Base-by-base conservation (phyloP, 2,113 vertebrate genomes). In the Sebastes fasciatus region DNA sequence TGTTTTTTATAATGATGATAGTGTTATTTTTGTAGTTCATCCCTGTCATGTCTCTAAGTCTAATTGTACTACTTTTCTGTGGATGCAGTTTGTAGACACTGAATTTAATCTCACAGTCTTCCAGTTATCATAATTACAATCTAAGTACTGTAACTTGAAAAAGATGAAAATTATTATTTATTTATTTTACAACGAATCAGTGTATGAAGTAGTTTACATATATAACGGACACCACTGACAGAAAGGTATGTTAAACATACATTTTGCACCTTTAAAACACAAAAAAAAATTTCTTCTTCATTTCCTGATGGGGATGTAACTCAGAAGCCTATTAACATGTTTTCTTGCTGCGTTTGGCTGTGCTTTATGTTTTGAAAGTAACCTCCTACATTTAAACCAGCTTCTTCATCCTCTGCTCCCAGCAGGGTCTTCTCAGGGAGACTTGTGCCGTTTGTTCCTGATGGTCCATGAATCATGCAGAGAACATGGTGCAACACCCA, bases 401-500 rank as follows among this genome's bases (percentile, higher is more conserved):
- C 7, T n/a, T 74, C 67, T 55, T 40, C 10, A 46, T 51, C 10
- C 19, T 60, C 68, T 78, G 8, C 45, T 82, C 21, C 63, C 55
- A 64, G 74, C 82, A 91, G 90, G 74, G 5, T 82, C 92, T 94
- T 95, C 91, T 62, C 95, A 96, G 82, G 88, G 93, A 79, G 97
- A 97, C 63, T 96, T 99, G 90, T 91, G 96, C 76, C 96, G 95
- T 26, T 97, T 96, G 52, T 99, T 99, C 94, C 94, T 98, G 91
- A 84, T 91, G 87, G 97, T 99, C 78, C 98, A 99, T 2, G 95
- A 99, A 57, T 98, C 98, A 12, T 98, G 98, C 85, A 96, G 95
- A 91, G 92, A 95, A 6, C 93, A 96, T 0, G 96, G 97, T 70
- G 98, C 98, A 55, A 99, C 98, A 0, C 97, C 98, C 26, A 97